Conservation (phyloP, 1,140 invertebrate genomes). For the Elymnias hypermnestra region DNA sequence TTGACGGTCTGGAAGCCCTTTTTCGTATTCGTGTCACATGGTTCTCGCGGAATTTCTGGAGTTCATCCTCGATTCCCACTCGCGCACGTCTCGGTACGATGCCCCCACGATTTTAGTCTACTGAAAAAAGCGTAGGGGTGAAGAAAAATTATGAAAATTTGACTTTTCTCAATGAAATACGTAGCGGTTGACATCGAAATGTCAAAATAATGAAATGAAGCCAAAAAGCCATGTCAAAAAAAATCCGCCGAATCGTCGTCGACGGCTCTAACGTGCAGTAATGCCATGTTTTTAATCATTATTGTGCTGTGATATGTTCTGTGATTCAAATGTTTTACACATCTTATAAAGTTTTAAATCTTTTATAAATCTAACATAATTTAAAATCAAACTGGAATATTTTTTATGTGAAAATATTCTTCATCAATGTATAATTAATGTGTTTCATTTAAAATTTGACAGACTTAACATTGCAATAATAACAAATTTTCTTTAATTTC, state of each 20-base stretch:
- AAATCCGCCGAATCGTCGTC: conserved; percentile 62
- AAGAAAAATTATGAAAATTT: conserved; percentile 51
- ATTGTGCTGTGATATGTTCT: too few species aligned
- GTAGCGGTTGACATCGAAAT: conserved; percentile 76
- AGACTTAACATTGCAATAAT: too few species aligned
- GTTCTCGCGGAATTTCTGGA: conserved; percentile 61
- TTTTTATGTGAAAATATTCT: too few species aligned
- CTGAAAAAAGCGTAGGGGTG: conserved; percentile 38
- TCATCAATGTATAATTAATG: too few species aligned
- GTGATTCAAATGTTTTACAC: too few species aligned
- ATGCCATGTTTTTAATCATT: conserved; percentile 5
- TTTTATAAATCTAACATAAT: too few species aligned
- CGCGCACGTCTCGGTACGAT: conserved; percentile 22
- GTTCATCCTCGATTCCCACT: conserved; percentile 29
- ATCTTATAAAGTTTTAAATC: too few species aligned
- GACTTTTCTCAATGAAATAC: conserved; percentile 68
- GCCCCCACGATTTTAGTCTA: conserved; percentile 33
- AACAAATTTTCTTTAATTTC: too few species aligned
- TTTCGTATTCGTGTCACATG: conserved; percentile 76
- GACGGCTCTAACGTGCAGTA: not conserved
- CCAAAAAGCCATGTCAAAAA: conserved; percentile 71
- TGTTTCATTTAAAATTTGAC: too few species aligned
- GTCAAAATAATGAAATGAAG: conserved; percentile 77
- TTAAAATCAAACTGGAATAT: too few species aligned
- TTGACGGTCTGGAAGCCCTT: conserved; percentile 73